Evolutionary conservation across 2,797 vertebrate genomes (phyloP), one percentile per base, ranked within the genome.

Genomic region (Chaetodon trifasciatus): DNA sequence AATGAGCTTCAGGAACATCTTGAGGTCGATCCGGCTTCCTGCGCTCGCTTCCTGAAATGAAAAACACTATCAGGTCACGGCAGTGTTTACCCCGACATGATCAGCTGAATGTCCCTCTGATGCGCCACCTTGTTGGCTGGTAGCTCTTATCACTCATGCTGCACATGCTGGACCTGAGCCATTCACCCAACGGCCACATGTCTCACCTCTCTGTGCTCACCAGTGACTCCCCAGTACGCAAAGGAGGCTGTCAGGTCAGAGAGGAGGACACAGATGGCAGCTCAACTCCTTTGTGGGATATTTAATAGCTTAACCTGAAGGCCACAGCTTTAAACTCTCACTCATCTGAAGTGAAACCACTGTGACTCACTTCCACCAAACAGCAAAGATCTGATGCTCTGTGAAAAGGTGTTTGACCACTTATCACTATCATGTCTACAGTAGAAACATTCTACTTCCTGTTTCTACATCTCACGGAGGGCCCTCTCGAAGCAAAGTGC

Each of bases 131-230:
- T 65, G 68, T 24, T 61, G 63, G 58, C 62, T 57, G 52, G 50
- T 11, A 40, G 66, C 61, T 67, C 70, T 39, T 74, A 67, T 74
- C 72, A 40, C 0, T 70, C 42, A 37, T 15, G 35, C 10, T 76
- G 68, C 61, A 62, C 23, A 49, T 55, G 64, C 17, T 83, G 74
- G 76, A 82, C 71, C 21, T 6, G 12, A 52, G 76, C 71, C 76
- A 71, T 5, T 44, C 24, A 61, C 28, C n/a, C 47, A 39, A 37
- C 39, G 73, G 65, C 66, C 79, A 76, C 60, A 69, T 46, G 77
- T 81, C 52, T 63, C 70, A 70, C 75, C 81, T 73, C 56, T 53
- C 65, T 58, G 50, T 40, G 8, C 32, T 73, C 70, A 50, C 65
- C 62, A 50, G 70, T 6, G 53, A 50, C 32, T 72, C 72, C 57